Conservation (phyloP, 2,113 vertebrate species). For the Protomyctophum bolini region DNA sequence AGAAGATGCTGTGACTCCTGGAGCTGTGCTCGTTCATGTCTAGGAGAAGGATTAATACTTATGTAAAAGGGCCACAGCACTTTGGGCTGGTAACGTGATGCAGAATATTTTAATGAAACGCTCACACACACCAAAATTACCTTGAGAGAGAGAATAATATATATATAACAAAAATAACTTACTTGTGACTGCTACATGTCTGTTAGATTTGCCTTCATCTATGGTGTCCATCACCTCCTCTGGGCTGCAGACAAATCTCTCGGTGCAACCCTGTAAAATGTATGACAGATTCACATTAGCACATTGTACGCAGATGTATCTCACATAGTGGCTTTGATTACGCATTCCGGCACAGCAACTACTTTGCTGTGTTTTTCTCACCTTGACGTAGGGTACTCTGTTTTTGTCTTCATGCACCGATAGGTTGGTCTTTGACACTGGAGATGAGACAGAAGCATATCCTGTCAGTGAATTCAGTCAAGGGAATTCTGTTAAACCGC, state of each 20-base stretch:
- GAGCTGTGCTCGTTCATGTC: slow-evolving; percentile 99
- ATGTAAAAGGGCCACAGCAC: too few relatives aligned
- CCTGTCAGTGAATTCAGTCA: not conserved
- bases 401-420: slow-evolving; percentile 99
- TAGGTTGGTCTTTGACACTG: slow-evolving; percentile 97
- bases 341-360: not conserved
- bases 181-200: slow-evolving; percentile 98
- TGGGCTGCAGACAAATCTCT: slow-evolving; percentile 97
- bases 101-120: too few relatives aligned
- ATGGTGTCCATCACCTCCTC: slow-evolving; percentile 99
- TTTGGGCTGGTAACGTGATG: too few relatives aligned
- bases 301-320: not conserved
- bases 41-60: slow-evolving; percentile 41
- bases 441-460: slow-evolving; percentile 4
- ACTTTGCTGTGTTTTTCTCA: slow-evolving; percentile 53
- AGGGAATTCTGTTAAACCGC: too few relatives aligned
- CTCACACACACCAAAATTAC: not conserved
- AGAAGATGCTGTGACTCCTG: slow-evolving; percentile 98
- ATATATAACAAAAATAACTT: slow-evolving; percentile 49
- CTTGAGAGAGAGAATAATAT: too few relatives aligned
- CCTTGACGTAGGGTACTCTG: slow-evolving; percentile 97
- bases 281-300: not conserved
- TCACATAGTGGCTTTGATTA: not conserved
- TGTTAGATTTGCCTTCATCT: slow-evolving; percentile 97
- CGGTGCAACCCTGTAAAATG: slow-evolving; percentile 89